These are phyloP conservation scores for Habrosyne pyritoides DNA, from an alignment of 2,888 invertebrate species.

Conservation along the genomic window DNA sequence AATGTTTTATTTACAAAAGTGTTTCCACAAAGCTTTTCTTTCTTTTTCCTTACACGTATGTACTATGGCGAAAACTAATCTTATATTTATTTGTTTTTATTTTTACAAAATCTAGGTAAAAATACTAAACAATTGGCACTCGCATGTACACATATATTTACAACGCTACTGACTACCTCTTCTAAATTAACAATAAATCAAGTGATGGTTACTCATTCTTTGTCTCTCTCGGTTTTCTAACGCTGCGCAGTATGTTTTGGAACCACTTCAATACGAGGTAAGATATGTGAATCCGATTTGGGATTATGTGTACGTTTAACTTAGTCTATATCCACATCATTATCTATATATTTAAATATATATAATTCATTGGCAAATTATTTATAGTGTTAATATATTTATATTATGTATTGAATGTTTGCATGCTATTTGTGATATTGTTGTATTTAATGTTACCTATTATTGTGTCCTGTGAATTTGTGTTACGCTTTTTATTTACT, in stretches of 20 bases:
- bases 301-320: constrained; percentile 55
- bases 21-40: constrained; percentile 68
- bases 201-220: constrained; percentile 72
- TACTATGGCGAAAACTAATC: constrained; percentile 30
- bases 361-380: constrained; percentile 41
- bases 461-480: constrained; percentile 85
- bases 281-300: constrained; percentile 81
- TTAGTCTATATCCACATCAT: constrained; percentile 24
- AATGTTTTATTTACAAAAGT: constrained; percentile 73
- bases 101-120: constrained; percentile 34
- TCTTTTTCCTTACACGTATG: constrained; percentile 57
- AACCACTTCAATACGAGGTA: constrained; percentile 99
- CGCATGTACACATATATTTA: constrained; percentile 61
- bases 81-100: constrained; percentile 45
- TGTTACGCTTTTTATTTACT: constrained; percentile 83
- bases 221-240: constrained; percentile 88
- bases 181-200: constrained; percentile 65
- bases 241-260: constrained; percentile 98
- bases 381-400: constrained; percentile 20
- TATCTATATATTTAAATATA: constrained; percentile 24
- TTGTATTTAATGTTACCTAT: constrained; percentile 37
- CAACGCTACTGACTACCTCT: constrained; percentile 36
- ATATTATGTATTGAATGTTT: constrained; percentile 31
- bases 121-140: constrained; percentile 50
- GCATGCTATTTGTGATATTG: constrained; percentile 59